Evolutionary conservation across 2,113 vertebrate genomes (phyloP).

Genomic region (Dryoscopus gambensis): DNA sequence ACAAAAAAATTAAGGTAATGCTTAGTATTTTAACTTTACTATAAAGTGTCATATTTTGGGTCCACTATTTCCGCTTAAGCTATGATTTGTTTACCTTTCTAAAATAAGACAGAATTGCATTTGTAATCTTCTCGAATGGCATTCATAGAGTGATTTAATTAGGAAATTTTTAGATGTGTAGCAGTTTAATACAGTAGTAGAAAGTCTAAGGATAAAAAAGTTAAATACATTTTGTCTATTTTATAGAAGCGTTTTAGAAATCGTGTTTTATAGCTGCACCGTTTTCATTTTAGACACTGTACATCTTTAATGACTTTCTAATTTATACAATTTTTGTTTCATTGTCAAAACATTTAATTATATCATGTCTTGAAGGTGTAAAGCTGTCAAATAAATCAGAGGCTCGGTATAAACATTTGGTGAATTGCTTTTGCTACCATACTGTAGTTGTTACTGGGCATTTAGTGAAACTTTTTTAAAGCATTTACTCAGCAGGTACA

Average conservation of each 20-base stretch:
- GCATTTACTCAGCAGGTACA: conserved; percentile 76
- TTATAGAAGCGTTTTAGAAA: conserved; percentile 53
- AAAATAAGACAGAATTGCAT: background rate
- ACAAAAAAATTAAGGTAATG: background rate
- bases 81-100: background rate
- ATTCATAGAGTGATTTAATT: background rate
- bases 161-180: background rate
- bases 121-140: background rate
- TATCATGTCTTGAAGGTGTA: conserved; percentile 81
- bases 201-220: conserved; percentile 12
- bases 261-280: conserved; percentile 19
- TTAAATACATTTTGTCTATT: conserved; percentile 14
- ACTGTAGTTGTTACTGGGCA: conserved; percentile 59
- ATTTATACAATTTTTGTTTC: conserved; percentile 83
- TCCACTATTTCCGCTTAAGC: background rate
- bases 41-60: background rate
- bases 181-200: background rate
- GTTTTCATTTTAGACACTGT: conserved; percentile 71
- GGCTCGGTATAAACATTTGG: conserved; percentile 77
- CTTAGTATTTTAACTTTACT: background rate
- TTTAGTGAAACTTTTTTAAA: conserved; percentile 61
- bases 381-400: conserved; percentile 87
- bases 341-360: conserved; percentile 87
- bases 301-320: conserved; percentile 74
- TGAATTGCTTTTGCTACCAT: conserved; percentile 75